Evolutionary conservation across 2,888 invertebrate genomes (phyloP).

Genomic region (Exephanes ischioxanthus): DNA sequence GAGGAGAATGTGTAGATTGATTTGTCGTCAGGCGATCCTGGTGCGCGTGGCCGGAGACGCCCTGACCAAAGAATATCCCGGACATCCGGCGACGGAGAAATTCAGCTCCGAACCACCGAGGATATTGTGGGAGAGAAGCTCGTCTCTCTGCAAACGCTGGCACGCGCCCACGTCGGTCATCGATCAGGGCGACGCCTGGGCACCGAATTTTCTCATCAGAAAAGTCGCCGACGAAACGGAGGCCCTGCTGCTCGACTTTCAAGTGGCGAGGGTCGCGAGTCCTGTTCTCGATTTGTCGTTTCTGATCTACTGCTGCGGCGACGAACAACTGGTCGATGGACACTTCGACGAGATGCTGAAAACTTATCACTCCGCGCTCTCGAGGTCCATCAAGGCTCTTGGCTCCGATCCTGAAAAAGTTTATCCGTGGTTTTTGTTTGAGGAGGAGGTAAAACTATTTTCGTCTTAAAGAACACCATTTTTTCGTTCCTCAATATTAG

Average conservation of each 20-base stretch:
- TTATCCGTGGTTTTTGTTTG: conserved; percentile 86
- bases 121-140: conserved; percentile 84
- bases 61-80: conserved; percentile 88
- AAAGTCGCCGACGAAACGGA: conserved; percentile 78
- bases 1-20: background rate
- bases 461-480: background rate
- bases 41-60: conserved; percentile 87
- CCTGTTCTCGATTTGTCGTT: conserved; percentile 88
- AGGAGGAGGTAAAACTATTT: conserved; percentile 83
- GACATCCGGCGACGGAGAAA: conserved; percentile 87
- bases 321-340: conserved; percentile 86
- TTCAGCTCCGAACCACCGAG: conserved; percentile 86
- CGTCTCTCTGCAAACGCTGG: conserved; percentile 77
- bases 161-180: conserved; percentile 85
- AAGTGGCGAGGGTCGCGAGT: conserved; percentile 87
- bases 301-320: conserved; percentile 88
- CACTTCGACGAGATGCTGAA: conserved; percentile 88
- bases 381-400: conserved; percentile 86
- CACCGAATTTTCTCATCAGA: conserved; percentile 90
- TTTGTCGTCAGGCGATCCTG: conserved; percentile 29
- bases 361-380: conserved; percentile 88
- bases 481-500: background rate
- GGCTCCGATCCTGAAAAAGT: conserved; percentile 88
- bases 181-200: conserved; percentile 91
- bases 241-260: conserved; percentile 90